Conservation (phyloP, 1,140 invertebrate species). For the Aphaenogaster rudis region DNA sequence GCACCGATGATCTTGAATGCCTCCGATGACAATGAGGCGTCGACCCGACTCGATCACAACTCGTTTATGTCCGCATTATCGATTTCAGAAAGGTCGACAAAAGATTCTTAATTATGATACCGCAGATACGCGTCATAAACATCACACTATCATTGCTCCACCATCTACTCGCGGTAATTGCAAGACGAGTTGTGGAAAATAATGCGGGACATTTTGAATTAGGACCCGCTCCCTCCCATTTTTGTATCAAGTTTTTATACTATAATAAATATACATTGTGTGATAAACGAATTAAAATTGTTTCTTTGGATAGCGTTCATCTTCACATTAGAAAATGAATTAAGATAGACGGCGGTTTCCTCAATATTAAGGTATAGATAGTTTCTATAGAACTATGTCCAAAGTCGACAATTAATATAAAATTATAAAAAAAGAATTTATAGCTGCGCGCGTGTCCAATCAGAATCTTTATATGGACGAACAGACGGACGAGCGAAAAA, state of each 20-base stretch:
- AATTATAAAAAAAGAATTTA: conserved; percentile 6
- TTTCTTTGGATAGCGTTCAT: not conserved
- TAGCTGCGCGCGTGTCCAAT: not conserved
- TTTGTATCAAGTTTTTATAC: not conserved
- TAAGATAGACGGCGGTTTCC: not conserved
- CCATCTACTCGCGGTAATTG: conserved; percentile 46
- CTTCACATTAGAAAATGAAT: not conserved
- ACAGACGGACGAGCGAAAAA: not conserved
- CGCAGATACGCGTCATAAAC: conserved; percentile 57
- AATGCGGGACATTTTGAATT: conserved; percentile 6
- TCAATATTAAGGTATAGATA: not conserved
- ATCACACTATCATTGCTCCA: conserved; percentile 36
- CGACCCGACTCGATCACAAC: conserved; percentile 50
- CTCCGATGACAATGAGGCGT: conserved; percentile 75
- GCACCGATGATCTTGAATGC: conserved; percentile 76
- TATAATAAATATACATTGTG: not conserved
- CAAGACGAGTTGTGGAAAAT: conserved; percentile 32
- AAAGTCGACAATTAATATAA: not conserved
- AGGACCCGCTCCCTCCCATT: not conserved
- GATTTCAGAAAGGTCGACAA: conserved; percentile 55
- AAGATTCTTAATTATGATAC: conserved; percentile 67
- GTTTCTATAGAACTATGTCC: not conserved
- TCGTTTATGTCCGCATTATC: conserved; percentile 40
- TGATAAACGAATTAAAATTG: not conserved
- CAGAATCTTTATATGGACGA: not conserved